These are phyloP conservation scores for Bruchidius siliquastri DNA, from an alignment of 2,888 invertebrate species.

Conservation along the genomic window DNA sequence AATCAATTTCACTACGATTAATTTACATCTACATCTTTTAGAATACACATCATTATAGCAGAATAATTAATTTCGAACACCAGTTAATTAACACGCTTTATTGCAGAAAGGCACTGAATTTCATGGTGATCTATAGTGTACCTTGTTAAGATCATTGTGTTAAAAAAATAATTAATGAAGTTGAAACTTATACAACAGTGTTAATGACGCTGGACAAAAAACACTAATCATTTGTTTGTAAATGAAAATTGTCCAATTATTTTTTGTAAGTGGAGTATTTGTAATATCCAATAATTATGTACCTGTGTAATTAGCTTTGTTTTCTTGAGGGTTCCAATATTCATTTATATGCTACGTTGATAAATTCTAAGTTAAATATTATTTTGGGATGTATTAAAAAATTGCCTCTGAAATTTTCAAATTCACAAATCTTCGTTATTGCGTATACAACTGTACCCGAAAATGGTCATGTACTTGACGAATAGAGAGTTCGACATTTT, in stretches of 20 bases:
- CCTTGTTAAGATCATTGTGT: not conserved
- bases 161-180: not conserved
- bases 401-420: too few species aligned
- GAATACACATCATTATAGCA: not conserved
- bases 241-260: not conserved
- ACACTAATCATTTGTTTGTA: not conserved
- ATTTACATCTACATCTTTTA: not conserved
- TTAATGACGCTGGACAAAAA: not conserved
- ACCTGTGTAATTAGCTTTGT: too few species aligned
- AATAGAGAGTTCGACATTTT: too few species aligned
- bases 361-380: too few species aligned
- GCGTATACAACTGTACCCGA: too few species aligned
- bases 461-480: too few species aligned
- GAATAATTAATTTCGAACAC: not conserved
- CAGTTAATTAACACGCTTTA: not conserved
- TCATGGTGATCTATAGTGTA: not conserved
- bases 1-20: not conserved
- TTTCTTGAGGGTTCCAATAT: too few species aligned
- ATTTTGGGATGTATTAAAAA: too few species aligned
- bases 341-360: too few species aligned
- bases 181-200: not conserved
- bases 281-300: too few species aligned
- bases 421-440: too few species aligned
- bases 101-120: not conserved
- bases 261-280: not conserved